phyloP scores from a whole-genome alignment of 2,113 vertebrate species.

The Apteryx owenii region DNA sequence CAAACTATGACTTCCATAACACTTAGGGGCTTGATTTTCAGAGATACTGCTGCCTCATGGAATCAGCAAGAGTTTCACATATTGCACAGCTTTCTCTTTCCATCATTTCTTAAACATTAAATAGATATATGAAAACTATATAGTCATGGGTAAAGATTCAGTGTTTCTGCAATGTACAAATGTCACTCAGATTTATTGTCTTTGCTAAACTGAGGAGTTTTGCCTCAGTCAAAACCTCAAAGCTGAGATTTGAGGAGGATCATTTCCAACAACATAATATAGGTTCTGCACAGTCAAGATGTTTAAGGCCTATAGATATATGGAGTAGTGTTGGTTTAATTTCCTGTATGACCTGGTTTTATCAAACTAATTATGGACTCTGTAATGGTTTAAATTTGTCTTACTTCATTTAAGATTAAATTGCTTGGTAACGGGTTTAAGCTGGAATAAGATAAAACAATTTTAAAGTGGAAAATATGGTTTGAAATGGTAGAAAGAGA shows the following conservation, averaged over 20 bases:
- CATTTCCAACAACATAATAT: fast-evolving
- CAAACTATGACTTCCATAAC: background rate
- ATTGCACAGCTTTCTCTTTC: background rate
- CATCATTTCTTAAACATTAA: background rate
- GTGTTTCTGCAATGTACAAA: background rate
- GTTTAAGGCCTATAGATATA: background rate
- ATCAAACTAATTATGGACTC: background rate
- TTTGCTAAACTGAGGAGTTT: background rate
- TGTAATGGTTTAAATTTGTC: background rate
- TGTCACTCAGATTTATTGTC: background rate
- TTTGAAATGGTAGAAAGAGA: background rate
- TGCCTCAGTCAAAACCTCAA: background rate
- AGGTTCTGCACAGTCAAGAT: background rate
- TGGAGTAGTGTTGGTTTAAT: background rate
- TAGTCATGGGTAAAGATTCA: background rate
- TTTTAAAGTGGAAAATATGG: background rate
- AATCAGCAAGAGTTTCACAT: background rate
- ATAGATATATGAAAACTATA: background rate
- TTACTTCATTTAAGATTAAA: background rate
- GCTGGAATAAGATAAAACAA: background rate
- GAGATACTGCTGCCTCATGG: background rate
- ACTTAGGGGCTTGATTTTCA: background rate
- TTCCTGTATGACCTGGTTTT: background rate
- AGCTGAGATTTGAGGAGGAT: background rate
- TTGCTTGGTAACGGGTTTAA: background rate